A percentile compares a stretch with the other conserved stretches of the same genome.
Evolutionary conservation across 1,140 invertebrate species (phyloP).

Genomic region (Eulimnadia texana): DNA sequence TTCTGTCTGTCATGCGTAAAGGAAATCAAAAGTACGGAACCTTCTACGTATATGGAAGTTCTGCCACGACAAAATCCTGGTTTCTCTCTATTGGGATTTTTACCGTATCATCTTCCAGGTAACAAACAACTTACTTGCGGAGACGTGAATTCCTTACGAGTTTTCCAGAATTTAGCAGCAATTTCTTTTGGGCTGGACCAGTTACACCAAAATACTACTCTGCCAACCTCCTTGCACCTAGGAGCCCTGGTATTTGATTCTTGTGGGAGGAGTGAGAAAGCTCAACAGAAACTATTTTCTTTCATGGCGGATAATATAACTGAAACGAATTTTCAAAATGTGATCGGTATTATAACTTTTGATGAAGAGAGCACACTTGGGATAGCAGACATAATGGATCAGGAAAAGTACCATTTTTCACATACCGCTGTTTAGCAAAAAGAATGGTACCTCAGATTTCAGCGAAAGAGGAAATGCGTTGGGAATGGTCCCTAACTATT

Average conservation of each 20-base stretch:
- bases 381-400: background rate
- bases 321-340: background rate
- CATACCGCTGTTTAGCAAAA: background rate
- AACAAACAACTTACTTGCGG: constrained; percentile 1
- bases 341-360: background rate
- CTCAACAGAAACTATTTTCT: constrained; percentile 9
- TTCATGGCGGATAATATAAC: constrained; percentile 5
- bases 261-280: constrained; percentile 8
- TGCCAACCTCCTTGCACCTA: background rate
- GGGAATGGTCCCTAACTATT: background rate
- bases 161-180: background rate
- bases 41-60: constrained; percentile 7
- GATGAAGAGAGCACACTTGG: background rate
- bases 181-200: background rate
- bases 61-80: background rate
- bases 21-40: background rate
- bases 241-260: constrained; percentile 10
- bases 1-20: background rate
- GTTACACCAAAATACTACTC: background rate
- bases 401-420: constrained; percentile 1
- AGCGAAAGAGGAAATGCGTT: too few species aligned
- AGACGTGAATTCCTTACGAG: background rate
- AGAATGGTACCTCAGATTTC: background rate
- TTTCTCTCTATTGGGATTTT: constrained; percentile 2
- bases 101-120: constrained; percentile 4